These are phyloP conservation scores for Passer montanus DNA, from an alignment of 2,113 vertebrate genomes.

Conservation along the genomic window DNA sequence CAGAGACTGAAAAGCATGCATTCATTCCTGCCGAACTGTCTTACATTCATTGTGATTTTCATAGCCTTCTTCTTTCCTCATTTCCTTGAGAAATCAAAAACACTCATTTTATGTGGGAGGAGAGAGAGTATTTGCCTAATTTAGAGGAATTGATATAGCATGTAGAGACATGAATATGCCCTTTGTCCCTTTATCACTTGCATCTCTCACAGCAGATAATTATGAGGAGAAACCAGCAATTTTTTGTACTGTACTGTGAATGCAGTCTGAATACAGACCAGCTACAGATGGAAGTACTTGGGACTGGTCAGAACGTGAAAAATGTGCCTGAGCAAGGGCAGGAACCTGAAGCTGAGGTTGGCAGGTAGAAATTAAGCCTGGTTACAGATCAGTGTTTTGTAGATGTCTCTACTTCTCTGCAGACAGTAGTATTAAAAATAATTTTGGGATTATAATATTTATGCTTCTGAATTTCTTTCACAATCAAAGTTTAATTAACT, in stretches of 20 bases:
- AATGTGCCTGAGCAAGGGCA: constrained; percentile 4
- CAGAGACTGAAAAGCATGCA: neutral
- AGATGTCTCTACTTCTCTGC: neutral
- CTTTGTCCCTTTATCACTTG: constrained; percentile 17
- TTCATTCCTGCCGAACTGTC: constrained; percentile 10
- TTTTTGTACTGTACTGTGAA: neutral
- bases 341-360: neutral
- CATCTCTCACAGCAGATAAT: neutral
- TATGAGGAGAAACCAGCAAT: neutral
- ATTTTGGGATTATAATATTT: neutral
- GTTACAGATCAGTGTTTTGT: neutral
- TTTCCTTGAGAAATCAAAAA: neutral
- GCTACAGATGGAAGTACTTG: neutral
- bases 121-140: neutral
- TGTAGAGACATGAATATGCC: neutral
- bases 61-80: neutral
- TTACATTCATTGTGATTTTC: neutral
- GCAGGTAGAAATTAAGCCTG: neutral
- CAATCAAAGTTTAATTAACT: neutral
- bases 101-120: neutral
- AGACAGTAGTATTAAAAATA: neutral
- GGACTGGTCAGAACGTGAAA: neutral
- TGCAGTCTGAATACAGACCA: neutral
- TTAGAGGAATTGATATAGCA: neutral
- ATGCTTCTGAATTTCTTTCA: neutral